Conservation (phyloP, 2,888 invertebrate genomes). For the Stictocephala bisonia region DNA sequence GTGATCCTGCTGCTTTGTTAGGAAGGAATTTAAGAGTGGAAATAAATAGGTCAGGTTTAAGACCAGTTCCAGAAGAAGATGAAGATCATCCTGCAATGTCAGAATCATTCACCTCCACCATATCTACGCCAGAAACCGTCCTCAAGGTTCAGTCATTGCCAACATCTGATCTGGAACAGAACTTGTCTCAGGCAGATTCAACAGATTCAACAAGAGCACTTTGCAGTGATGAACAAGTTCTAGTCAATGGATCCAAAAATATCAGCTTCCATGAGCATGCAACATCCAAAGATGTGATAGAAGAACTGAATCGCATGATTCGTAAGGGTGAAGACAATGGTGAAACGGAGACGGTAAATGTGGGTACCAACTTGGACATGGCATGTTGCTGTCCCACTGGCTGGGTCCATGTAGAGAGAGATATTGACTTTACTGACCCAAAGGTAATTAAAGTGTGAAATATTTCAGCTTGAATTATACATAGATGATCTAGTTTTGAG, state of each 20-base stretch:
- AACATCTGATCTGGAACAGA: conserved; percentile 32
- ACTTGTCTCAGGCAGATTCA: conserved; percentile 5
- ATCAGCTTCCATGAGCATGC: conserved; percentile 79
- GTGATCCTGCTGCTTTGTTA: conserved; percentile 1
- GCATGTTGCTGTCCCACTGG: conserved; percentile 79
- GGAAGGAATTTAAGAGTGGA: conserved; percentile 47
- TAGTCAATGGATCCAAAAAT: conserved; percentile 63
- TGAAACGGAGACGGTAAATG: conserved; percentile 42
- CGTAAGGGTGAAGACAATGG: conserved; percentile 68
- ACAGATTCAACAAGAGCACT: conserved; percentile 14
- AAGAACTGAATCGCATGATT: conserved; percentile 76
- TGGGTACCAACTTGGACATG: conserved; percentile 67
- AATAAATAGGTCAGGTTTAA: conserved; percentile 64
- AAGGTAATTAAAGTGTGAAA: conserved; percentile 68
- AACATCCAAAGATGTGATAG: conserved; percentile 81
- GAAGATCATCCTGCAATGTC: conserved; percentile 68
- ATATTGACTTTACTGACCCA: conserved; percentile 82
- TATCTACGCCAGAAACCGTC: conserved; percentile 70
- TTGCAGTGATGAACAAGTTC: conserved; percentile 43
- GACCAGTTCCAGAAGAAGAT: conserved; percentile 74
- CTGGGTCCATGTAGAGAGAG: conserved; percentile 83
- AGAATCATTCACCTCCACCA: conserved; percentile 74
- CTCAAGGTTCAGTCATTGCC: conserved; percentile 22
- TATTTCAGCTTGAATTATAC: not conserved
- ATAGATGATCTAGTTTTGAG: no score